These are phyloP conservation scores for Anoplophora glabripennis DNA, from an alignment of 1,140 invertebrate species.

Conservation along the genomic window DNA sequence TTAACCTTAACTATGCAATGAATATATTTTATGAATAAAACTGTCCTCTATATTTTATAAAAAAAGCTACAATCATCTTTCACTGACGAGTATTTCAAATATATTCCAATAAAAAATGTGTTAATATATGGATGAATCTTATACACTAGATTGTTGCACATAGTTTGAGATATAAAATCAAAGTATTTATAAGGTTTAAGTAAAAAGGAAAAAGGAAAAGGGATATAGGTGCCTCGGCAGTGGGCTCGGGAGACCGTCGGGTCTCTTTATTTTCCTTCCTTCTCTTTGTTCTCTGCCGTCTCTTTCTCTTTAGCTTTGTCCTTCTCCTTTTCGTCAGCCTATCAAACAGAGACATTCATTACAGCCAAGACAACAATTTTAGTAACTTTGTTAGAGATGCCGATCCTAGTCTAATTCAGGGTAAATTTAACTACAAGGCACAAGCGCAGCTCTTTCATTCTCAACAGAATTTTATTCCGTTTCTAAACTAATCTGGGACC, in stretches of 20 bases:
- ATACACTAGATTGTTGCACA: conserved; percentile 43
- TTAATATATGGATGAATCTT: conserved; percentile 31
- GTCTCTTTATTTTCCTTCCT: conserved; percentile 59
- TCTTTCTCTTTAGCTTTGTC: conserved; percentile 65
- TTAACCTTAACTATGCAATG: conserved; percentile 43
- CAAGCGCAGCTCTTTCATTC: no score
- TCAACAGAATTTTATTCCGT: no score
- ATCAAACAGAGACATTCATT: conserved; percentile 20
- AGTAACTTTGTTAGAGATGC: no score
- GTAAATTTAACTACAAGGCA: no score
- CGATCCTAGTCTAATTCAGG: no score
- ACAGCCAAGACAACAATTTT: neutral
- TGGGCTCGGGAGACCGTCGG: conserved; percentile 24
- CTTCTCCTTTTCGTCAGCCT: conserved; percentile 65
- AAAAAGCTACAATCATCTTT: conserved; percentile 40
- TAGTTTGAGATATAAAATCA: conserved; percentile 31
- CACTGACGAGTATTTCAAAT: conserved; percentile 28
- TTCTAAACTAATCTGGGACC: no score
- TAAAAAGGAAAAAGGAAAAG: conserved; percentile 20
- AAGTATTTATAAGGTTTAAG: conserved; percentile 21
- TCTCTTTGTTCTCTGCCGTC: conserved; percentile 69
- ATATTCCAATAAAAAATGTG: conserved; percentile 12
- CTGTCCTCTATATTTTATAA: conserved; percentile 41
- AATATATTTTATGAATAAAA: conserved; percentile 43
- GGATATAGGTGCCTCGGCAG: conserved; percentile 35